Percentiles rank a stretch among this genome's conserved stretches.
Evolutionary conservation across 2,888 invertebrate species (phyloP).

Genomic region (Enchytraeus crypticus): DNA sequence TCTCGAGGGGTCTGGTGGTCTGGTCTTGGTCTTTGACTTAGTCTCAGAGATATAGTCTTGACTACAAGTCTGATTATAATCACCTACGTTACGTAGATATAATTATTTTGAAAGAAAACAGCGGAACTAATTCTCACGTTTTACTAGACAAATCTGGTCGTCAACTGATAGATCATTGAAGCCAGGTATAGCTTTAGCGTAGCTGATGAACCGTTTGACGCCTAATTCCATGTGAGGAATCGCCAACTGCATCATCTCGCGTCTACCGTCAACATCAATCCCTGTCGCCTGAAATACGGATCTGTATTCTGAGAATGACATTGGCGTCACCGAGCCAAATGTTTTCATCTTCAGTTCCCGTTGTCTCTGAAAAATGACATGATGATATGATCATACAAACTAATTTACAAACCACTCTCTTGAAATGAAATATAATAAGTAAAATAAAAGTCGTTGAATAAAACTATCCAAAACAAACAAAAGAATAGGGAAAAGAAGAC

Average conservation of each 20-base stretch:
- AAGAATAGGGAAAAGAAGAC: too few relatives aligned
- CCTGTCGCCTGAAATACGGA: conserved; percentile 40
- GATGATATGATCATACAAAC: too few relatives aligned
- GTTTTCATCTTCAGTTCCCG: conserved; percentile 30
- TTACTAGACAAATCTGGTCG: conserved; percentile 40
- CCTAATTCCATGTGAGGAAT: conserved; percentile 36
- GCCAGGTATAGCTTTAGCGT: conserved; percentile 43
- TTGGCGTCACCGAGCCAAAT: conserved; percentile 35
- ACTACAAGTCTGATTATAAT: too few relatives aligned
- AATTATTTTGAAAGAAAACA: too few relatives aligned
- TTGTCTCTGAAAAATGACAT: conserved; percentile 36
- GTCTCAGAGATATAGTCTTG: too few relatives aligned
- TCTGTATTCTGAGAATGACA: conserved; percentile 36
- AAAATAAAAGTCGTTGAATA: not conserved
- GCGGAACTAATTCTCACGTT: too few relatives aligned
- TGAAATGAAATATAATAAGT: not conserved
- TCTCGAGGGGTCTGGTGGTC: too few relatives aligned
- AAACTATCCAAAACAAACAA: not conserved
- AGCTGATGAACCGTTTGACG: conserved; percentile 36
- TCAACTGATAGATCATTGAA: conserved; percentile 35
- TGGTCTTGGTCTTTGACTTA: too few relatives aligned
- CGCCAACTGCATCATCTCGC: conserved; percentile 31
- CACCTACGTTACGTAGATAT: too few relatives aligned
- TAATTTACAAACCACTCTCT: too few relatives aligned
- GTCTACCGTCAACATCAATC: conserved; percentile 40